Evolutionary conservation across 2,113 vertebrate species (phyloP).

Genomic region (Toxostoma redivivum): DNA sequence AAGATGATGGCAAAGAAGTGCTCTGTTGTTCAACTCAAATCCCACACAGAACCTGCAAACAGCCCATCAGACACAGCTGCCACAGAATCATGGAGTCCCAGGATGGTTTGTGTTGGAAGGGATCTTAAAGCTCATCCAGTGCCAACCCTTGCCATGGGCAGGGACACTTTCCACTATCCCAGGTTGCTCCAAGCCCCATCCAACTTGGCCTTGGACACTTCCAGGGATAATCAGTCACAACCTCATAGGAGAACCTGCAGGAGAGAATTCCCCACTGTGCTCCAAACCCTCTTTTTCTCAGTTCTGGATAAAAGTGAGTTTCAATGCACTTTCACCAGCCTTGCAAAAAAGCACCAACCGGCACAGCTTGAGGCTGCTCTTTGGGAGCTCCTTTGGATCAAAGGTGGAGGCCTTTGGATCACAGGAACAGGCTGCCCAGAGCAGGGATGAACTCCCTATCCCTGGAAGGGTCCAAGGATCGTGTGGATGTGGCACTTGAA

Average conservation of each 20-base stretch:
- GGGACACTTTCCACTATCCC: background rate
- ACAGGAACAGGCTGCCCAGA: background rate
- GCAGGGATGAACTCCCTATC: background rate
- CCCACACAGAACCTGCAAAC: background rate
- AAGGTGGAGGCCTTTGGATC: background rate
- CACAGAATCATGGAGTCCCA: background rate
- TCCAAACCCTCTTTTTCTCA: background rate
- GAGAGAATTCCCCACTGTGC: background rate
- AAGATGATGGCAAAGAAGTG: background rate
- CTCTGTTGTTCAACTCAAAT: background rate
- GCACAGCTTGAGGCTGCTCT: background rate
- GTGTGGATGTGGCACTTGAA: background rate
- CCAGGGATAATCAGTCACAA: background rate
- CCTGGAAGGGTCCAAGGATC: background rate
- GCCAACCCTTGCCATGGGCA: background rate
- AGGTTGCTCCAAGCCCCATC: fast-evolving
- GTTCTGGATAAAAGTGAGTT: background rate
- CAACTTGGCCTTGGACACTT: background rate
- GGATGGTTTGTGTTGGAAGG: background rate
- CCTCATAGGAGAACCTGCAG: background rate
- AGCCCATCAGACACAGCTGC: background rate
- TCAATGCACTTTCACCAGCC: background rate
- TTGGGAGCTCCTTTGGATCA: background rate
- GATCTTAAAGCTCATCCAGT: background rate
- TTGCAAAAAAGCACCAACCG: background rate